Conservation (phyloP, 2,888 invertebrate species). For the Hecatera dysodea region DNA sequence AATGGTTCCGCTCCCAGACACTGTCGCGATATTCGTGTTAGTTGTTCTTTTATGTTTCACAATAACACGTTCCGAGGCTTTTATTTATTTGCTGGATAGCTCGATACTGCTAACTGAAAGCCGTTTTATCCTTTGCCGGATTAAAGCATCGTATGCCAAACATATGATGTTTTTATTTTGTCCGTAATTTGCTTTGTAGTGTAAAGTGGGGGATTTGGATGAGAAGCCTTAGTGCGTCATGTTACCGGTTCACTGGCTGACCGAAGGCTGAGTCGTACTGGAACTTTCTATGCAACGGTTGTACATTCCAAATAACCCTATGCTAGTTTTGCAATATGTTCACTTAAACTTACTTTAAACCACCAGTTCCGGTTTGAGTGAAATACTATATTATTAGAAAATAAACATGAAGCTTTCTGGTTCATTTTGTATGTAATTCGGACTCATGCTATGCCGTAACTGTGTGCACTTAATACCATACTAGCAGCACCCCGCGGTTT, state of each 20-base stretch:
- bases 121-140: not conserved
- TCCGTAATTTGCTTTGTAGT: not conserved
- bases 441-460: not conserved
- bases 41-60: not conserved
- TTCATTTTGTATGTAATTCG: not conserved
- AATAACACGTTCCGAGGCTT: not conserved
- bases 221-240: not conserved
- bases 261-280: not conserved
- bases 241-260: not conserved
- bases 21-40: not conserved
- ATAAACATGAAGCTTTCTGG: not conserved
- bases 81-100: not conserved
- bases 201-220: not conserved
- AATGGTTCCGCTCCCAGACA: not conserved
- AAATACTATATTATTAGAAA: not conserved
- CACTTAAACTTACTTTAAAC: not conserved
- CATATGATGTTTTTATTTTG: not conserved
- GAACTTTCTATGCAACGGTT: conserved; percentile 7
- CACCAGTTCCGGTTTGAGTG: not conserved
- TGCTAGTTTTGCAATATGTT: not conserved
- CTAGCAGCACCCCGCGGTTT: too few relatives aligned
- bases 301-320: not conserved
- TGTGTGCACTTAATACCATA: not conserved
- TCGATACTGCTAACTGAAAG: not conserved
- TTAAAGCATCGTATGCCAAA: not conserved